Evolutionary conservation across 2,113 vertebrate species (phyloP).

Genomic region (Thalassoma bifasciatum): DNA sequence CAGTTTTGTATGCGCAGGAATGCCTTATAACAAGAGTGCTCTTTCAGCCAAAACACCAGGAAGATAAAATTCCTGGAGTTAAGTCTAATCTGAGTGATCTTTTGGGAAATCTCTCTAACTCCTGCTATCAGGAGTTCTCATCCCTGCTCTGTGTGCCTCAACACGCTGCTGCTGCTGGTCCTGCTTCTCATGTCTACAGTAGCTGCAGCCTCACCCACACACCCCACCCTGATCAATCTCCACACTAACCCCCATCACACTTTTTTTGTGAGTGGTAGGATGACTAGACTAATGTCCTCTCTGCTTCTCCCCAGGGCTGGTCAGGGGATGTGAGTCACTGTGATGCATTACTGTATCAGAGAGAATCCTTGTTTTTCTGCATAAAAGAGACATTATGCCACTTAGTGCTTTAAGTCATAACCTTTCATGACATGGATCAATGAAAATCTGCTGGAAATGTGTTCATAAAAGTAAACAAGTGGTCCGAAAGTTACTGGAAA

Average conservation of each 20-base stretch:
- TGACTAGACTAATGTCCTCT: constrained; percentile 10
- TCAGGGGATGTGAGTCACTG: constrained; percentile 34
- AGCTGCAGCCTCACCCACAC: constrained; percentile 5
- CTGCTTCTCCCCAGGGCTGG: constrained; percentile 19
- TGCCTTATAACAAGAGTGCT: background rate
- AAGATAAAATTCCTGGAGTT: constrained; percentile 54
- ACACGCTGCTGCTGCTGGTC: constrained; percentile 48
- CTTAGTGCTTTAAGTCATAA: background rate
- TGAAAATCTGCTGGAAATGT: background rate
- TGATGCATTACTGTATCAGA: background rate
- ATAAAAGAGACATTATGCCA: background rate
- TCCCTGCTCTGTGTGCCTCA: constrained; percentile 22
- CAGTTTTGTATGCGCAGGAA: background rate
- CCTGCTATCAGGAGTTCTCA: constrained; percentile 50
- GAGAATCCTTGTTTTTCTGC: constrained; percentile 17
- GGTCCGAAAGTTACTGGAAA: background rate
- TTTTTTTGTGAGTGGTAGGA: constrained; percentile 37
- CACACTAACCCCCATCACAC: constrained; percentile 12
- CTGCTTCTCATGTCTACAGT: background rate
- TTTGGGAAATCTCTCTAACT: constrained; percentile 6
- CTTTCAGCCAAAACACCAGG: constrained; percentile 37
- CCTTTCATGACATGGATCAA: background rate
- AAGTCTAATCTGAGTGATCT: constrained; percentile 46
- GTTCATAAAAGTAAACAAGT: background rate
- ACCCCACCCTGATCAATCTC: constrained; percentile 15